Evolutionary conservation across 2,113 vertebrate species (phyloP).

Genomic region (Loxodonta africana): DNA sequence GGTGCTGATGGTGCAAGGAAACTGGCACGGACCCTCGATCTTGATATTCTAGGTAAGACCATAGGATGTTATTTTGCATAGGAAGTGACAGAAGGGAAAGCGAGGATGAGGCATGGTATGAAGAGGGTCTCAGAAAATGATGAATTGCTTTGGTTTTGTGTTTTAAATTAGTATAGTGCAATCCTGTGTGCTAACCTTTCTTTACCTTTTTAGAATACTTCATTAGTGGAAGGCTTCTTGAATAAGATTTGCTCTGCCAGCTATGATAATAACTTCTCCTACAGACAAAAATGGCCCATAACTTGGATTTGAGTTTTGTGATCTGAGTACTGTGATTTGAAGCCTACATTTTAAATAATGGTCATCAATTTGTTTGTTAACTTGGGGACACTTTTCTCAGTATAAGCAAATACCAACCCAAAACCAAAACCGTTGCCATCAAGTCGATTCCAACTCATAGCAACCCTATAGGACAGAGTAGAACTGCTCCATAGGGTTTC

Average conservation of each 20-base stretch:
- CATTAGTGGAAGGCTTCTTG: not conserved
- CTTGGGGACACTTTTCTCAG: not conserved
- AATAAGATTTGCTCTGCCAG: not conserved
- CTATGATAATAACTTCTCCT: constrained; percentile 1
- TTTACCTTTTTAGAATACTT: constrained; percentile 25
- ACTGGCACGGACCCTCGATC: constrained; percentile 91
- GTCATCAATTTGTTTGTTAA: constrained; percentile 26
- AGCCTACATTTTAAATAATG: constrained; percentile 49
- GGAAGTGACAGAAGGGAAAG: not conserved
- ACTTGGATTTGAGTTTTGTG: constrained; percentile 51
- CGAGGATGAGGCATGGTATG: not conserved
- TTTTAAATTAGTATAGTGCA: not conserved
- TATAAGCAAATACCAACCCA: not conserved
- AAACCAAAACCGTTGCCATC: too few species aligned
- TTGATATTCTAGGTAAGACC: constrained; percentile 93
- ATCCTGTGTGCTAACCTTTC: not conserved
- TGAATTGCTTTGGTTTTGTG: constrained; percentile 36
- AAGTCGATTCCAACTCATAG: too few species aligned
- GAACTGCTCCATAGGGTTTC: too few species aligned
- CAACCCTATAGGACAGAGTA: too few species aligned
- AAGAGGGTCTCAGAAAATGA: not conserved
- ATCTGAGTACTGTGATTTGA: not conserved
- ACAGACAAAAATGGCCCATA: not conserved
- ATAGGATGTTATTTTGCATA: constrained; percentile 18
- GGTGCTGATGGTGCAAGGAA: constrained; percentile 94